Evolutionary conservation across 2,888 invertebrate species (phyloP), one percentile per base, ranked within the genome.

Genomic region (Apomyelois bistriatella): DNA sequence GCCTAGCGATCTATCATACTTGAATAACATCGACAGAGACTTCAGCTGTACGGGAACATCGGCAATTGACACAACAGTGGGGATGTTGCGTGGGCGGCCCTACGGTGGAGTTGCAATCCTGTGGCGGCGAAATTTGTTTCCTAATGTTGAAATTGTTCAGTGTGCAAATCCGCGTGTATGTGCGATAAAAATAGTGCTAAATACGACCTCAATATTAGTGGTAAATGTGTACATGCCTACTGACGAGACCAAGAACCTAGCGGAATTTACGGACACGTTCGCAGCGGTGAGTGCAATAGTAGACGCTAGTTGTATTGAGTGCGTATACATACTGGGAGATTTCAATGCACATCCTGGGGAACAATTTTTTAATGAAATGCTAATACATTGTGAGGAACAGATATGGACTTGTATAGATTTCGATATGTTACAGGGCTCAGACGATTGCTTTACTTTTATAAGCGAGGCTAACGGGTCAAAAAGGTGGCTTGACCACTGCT

Each of bases 111-210:
- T 17, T 13, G 10, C 47, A 17, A 22, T n/a, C n/a, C n/a, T n/a
- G 15, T 47, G 47, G 47, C 30, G 32, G 30, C 32, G 13, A 22
- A 47, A 28, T 47, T n/a, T 28, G 30, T 47, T 47, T 47, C 42
- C 42, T 17, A 42, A 42, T 16, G 42, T 42, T n/a, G 42, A 42
- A 17, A n/a, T 42, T 7, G 17, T 42, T 16, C 42, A 42, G 42
- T 42, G 42, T 42, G 17, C 16, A 10, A 42, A 42, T n/a, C 42
- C 42, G 42, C 42, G 42, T 42, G 17, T 42, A 42, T 42, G 42
- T 42, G 42, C 42, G 42, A 42, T 42, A 42, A 42, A 22, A 22
- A 22, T 42, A 42, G 22, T 42, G 42, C n/a, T 42, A 42, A 10
- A 42, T 22, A 22, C 16, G 17, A 16, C 17, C 9, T 42, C 42